These are phyloP conservation scores for Magallana ariakensis DNA, from an alignment of 1,140 invertebrate species.

Conservation along the genomic window DNA sequence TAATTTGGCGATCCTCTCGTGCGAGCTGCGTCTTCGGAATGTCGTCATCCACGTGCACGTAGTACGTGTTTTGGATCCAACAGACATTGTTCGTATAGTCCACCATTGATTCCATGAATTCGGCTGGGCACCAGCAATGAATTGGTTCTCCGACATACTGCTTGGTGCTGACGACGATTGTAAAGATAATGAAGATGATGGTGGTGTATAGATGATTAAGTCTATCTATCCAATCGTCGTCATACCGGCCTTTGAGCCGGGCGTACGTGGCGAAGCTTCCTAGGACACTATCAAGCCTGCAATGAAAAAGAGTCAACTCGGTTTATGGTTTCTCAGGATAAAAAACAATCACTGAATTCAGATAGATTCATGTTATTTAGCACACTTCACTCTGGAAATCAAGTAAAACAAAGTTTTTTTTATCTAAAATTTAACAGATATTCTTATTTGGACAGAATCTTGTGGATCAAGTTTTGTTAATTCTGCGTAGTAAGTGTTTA, in stretches of 20 bases:
- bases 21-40: constrained; percentile 66
- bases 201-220: constrained; percentile 78
- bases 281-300: constrained; percentile 78
- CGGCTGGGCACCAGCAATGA: constrained; percentile 78
- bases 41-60: constrained; percentile 73
- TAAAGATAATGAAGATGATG: constrained; percentile 78
- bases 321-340: not conserved
- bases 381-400: no score
- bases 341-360: no score
- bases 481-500: no score
- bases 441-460: no score
- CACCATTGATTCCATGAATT: constrained; percentile 78
- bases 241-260: constrained; percentile 77
- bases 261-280: constrained; percentile 78
- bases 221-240: constrained; percentile 78
- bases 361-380: no score
- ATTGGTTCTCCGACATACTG: constrained; percentile 92
- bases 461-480: no score
- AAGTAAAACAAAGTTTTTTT: no score
- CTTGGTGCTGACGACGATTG: constrained; percentile 89
- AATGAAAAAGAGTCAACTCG: constrained; percentile 40
- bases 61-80: constrained; percentile 79
- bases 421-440: no score
- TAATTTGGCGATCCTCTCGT: constrained; percentile 77
- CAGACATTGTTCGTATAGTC: constrained; percentile 79